A percentile compares a stretch with the other conserved stretches of the same genome.
These are phyloP conservation scores for Cantharis nigra DNA, from an alignment of 2,888 invertebrate species.

Conservation along the genomic window DNA sequence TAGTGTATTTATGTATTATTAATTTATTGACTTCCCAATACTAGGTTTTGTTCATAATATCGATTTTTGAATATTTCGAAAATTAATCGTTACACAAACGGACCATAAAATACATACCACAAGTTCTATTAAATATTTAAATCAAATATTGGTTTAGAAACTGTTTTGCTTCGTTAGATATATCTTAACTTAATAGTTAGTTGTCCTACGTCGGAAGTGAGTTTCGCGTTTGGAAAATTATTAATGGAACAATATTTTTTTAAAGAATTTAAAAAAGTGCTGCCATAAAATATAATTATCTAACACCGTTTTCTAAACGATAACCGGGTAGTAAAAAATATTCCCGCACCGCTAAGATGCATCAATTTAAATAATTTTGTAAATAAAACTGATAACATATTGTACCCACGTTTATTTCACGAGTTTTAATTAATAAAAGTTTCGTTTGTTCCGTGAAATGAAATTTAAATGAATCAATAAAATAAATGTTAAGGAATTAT, in stretches of 20 bases:
- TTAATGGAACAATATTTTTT: background rate
- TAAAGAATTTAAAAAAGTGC: background rate
- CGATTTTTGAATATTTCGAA: background rate
- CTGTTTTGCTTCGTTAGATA: background rate
- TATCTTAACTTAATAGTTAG: background rate
- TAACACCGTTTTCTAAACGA: background rate
- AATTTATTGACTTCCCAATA: background rate
- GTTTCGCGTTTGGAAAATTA: background rate
- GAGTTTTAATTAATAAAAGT: background rate
- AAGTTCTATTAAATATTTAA: background rate
- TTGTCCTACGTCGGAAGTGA: background rate
- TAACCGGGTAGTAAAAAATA: background rate
- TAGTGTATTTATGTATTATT: background rate
- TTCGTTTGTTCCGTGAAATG: background rate
- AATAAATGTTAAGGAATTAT: conserved; percentile 28
- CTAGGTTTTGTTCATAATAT: background rate
- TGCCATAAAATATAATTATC: background rate
- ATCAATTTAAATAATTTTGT: background rate
- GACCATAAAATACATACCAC: background rate
- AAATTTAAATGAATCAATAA: conserved; percentile 21
- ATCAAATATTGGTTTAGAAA: background rate
- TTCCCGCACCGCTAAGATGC: background rate
- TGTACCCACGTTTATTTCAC: background rate
- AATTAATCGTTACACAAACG: background rate
- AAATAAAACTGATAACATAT: background rate